phyloP scores from a whole-genome alignment of 1,140 invertebrate genomes.

The Solenopsis invicta region DNA sequence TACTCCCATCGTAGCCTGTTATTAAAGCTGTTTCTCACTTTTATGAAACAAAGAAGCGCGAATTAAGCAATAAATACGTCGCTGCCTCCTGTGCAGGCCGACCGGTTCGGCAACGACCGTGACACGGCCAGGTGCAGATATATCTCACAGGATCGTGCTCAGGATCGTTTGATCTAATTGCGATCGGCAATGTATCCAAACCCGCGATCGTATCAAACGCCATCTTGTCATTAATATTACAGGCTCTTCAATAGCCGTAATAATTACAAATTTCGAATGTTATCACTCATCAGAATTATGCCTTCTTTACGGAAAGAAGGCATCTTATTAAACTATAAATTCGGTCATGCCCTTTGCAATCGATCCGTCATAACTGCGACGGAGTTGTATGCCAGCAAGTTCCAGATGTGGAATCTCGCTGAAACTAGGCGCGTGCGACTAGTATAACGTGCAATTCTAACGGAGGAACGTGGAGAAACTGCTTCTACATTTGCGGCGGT shows the following conservation, averaged over 20 bases:
- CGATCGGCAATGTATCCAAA: constrained; percentile 10
- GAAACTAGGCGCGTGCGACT: neutral
- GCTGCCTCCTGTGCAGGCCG: constrained; percentile 8
- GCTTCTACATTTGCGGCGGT: constrained; percentile 29
- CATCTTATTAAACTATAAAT: constrained; percentile 1
- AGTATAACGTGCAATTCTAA: constrained; percentile 13
- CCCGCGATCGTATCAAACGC: constrained; percentile 27
- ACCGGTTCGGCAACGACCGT: constrained; percentile 47
- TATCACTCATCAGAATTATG: constrained; percentile 44
- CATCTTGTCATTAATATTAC: constrained; percentile 33
- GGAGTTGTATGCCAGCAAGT: neutral
- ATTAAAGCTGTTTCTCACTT: constrained; percentile 86
- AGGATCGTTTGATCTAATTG: constrained; percentile 58
- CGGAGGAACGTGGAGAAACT: constrained; percentile 4
- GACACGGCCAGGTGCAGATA: constrained; percentile 65
- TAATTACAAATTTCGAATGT: constrained; percentile 55
- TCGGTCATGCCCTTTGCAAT: neutral
- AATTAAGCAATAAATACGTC: constrained; percentile 84
- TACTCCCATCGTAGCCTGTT: constrained; percentile 79
- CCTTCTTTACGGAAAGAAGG: neutral
- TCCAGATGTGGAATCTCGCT: neutral
- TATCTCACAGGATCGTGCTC: constrained; percentile 62
- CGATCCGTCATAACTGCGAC: neutral
- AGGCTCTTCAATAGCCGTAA: constrained; percentile 17
- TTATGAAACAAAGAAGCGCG: constrained; percentile 86